These are phyloP conservation scores for Cantharis rustica DNA, from an alignment of 2,888 invertebrate genomes.

Conservation along the genomic window DNA sequence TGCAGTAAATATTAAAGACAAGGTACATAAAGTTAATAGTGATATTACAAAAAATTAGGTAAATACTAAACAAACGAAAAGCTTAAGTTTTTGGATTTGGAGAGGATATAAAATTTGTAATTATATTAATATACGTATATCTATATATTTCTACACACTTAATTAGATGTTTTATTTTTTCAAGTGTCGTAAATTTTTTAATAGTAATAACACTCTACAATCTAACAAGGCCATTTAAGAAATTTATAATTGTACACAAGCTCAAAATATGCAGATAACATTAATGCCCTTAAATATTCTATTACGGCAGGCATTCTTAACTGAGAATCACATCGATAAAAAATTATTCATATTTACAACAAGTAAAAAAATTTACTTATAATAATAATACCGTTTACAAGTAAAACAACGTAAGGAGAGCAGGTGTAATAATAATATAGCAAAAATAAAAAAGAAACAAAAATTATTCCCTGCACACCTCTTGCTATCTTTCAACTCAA, in stretches of 20 bases:
- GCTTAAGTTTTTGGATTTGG: slow-evolving; percentile 13
- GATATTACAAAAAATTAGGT: slow-evolving; percentile 33
- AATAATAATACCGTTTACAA: slow-evolving; percentile 10
- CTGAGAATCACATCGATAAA: slow-evolving; percentile 10
- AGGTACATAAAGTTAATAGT: slow-evolving; percentile 35
- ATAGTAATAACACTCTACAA: slow-evolving; percentile 24
- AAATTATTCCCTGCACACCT: slow-evolving; percentile 7
- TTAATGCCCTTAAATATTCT: background rate
- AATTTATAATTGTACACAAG: slow-evolving; percentile 2
- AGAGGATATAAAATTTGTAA: slow-evolving; percentile 19
- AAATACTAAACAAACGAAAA: slow-evolving; percentile 28
- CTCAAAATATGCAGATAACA: slow-evolving; percentile 3
- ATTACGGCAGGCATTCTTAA: background rate
- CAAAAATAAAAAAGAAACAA: slow-evolving; percentile 9
- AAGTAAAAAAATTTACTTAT: slow-evolving; percentile 2
- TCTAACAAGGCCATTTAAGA: slow-evolving; percentile 27
- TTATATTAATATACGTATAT: slow-evolving; percentile 24
- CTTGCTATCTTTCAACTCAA: slow-evolving; percentile 16
- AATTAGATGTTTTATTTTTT: slow-evolving; percentile 4
- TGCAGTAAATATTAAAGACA: slow-evolving; percentile 34
- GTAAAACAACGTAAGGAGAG: background rate
- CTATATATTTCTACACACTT: slow-evolving; percentile 17
- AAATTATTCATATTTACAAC: slow-evolving; percentile 7
- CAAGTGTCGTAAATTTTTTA: slow-evolving; percentile 9
- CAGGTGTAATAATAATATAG: slow-evolving; percentile 2